phyloP scores from a whole-genome alignment of 64 coral and sea anemone species.

The Cladopsammia gracilis region DNA sequence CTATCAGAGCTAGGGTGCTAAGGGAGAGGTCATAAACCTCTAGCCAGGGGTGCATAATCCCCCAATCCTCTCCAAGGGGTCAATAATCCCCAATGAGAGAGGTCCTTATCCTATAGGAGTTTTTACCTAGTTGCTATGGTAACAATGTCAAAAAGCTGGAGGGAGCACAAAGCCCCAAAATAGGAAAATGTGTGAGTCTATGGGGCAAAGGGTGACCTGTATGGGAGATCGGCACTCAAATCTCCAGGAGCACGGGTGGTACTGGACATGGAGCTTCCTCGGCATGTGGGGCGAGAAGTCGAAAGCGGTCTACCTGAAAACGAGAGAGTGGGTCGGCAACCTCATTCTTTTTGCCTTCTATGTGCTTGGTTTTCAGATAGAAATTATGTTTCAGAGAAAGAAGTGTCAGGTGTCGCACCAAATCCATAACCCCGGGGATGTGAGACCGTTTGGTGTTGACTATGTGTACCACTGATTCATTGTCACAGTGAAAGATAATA shows the following conservation, averaged over 20 bases:
- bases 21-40: no score
- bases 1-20: no score
- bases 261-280: neutral
- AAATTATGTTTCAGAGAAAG: slow-evolving; percentile 38
- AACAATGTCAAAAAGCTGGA: no score
- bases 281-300: slow-evolving; percentile 1
- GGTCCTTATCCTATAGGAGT: no score
- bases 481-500: slow-evolving; percentile 69
- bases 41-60: no score
- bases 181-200: neutral
- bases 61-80: no score
- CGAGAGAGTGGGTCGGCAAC: slow-evolving; percentile 60
- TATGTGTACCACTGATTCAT: no score
- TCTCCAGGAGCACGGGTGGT: neutral
- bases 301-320: slow-evolving; percentile 44
- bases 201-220: neutral
- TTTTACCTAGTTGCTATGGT: no score
- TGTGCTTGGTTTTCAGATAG: neutral
- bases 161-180: neutral
- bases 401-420: slow-evolving; percentile 40
- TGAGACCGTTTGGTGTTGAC: slow-evolving; percentile 36
- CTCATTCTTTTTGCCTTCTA: slow-evolving; percentile 13
- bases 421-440: slow-evolving; percentile 46
- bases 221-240: neutral
- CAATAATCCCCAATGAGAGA: no score